Conservation (phyloP, 2,113 vertebrate genomes). For the Argyrosomus japonicus region DNA sequence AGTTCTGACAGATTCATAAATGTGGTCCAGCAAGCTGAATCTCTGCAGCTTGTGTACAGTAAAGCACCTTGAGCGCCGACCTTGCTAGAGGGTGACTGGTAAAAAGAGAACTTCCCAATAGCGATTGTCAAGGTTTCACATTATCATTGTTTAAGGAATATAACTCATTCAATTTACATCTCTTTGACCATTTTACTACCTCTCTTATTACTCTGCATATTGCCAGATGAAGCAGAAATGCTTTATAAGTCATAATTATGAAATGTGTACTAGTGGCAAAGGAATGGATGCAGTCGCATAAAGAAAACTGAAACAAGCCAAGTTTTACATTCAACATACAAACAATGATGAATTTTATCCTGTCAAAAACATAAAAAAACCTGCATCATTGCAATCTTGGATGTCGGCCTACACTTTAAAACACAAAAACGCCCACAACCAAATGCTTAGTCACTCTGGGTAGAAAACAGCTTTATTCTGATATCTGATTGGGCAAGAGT, state of each 20-base stretch:
- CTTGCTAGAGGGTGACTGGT: slow-evolving; percentile 7
- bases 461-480: slow-evolving; percentile 29
- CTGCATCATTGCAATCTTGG: neutral
- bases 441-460: slow-evolving; percentile 30
- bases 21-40: neutral
- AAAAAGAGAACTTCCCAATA: neutral
- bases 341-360: neutral
- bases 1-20: neutral
- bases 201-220: neutral
- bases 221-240: slow-evolving; percentile 24
- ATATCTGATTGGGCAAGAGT: slow-evolving; percentile 56
- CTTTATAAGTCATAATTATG: neutral
- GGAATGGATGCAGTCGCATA: neutral
- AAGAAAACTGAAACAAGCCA: neutral
- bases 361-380: neutral
- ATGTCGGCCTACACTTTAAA: neutral
- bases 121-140: slow-evolving; percentile 22
- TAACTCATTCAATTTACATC: slow-evolving; percentile 25
- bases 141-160: slow-evolving; percentile 15
- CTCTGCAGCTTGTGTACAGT: neutral
- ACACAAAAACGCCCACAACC: neutral
- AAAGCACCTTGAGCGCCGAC: slow-evolving; percentile 16
- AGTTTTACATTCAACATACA: neutral
- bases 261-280: neutral
- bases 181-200: neutral